Evolutionary conservation across 1,140 invertebrate species (phyloP).

Genomic region (Coelopa frigida): DNA sequence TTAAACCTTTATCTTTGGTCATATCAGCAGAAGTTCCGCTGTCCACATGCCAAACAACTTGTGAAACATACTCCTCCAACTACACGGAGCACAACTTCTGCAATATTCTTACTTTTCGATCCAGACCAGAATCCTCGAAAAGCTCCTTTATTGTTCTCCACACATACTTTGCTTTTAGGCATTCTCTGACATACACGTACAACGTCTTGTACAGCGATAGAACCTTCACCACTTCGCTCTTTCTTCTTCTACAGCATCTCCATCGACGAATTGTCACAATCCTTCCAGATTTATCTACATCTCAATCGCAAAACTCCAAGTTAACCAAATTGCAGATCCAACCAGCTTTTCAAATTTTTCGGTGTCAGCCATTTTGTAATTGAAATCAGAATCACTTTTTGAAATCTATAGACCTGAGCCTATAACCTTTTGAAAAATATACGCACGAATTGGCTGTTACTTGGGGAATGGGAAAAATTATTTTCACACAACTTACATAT

Average conservation of each 20-base stretch:
- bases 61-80: not conserved
- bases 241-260: not conserved
- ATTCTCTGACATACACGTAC: not conserved
- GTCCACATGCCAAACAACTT: not conserved
- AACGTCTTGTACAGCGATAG: not conserved
- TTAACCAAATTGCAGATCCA: slow-evolving; percentile 1
- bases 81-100: no score
- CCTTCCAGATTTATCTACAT: not conserved
- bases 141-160: not conserved
- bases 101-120: not conserved
- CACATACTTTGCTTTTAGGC: not conserved
- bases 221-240: not conserved
- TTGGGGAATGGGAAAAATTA: no score
- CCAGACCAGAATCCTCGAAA: not conserved
- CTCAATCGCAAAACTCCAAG: slow-evolving; percentile 5
- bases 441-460: no score
- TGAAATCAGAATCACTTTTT: not conserved
- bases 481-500: no score
- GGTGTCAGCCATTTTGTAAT: not conserved
- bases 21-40: not conserved
- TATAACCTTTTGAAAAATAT: slow-evolving; percentile 6
- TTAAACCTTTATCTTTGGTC: no score
- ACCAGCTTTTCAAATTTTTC: slow-evolving; percentile 1
- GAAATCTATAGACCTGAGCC: no score
- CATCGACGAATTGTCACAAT: not conserved